phyloP scores from a whole-genome alignment of 2,797 vertebrate species.

The Alcedo atthis region DNA sequence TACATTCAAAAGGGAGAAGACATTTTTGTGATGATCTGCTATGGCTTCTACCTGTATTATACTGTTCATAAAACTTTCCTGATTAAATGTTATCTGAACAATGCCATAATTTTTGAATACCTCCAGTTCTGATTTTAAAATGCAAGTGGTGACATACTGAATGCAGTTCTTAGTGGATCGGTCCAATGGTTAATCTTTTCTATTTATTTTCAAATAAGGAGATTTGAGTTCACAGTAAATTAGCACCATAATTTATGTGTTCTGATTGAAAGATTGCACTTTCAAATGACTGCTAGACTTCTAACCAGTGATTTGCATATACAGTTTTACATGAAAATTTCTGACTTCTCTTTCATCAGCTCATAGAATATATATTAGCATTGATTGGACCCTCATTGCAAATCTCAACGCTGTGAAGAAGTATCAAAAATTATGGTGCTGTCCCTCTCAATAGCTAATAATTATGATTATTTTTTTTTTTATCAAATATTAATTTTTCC shows the following conservation, averaged over 20 bases:
- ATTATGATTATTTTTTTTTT: background rate
- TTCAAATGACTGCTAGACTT: conserved; percentile 30
- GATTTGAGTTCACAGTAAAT: conserved; percentile 37
- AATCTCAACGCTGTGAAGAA: background rate
- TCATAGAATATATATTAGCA: conserved; percentile 9
- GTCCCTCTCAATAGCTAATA: background rate
- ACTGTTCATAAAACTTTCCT: background rate
- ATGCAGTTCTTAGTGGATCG: background rate
- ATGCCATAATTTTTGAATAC: background rate
- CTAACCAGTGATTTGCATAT: conserved; percentile 24
- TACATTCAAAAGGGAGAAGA: background rate
- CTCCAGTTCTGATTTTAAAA: background rate
- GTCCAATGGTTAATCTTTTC: conserved; percentile 18
- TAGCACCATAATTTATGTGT: conserved; percentile 33
- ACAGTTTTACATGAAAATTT: conserved; percentile 10
- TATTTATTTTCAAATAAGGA: conserved; percentile 57
- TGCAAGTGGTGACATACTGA: background rate
- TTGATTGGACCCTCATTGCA: conserved; percentile 17
- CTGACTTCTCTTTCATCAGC: conserved; percentile 21
- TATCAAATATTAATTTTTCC: background rate
- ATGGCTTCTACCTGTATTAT: background rate
- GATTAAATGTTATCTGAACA: background rate
- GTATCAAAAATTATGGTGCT: background rate
- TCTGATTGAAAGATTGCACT: conserved; percentile 48
- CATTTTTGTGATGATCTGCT: background rate